Evolutionary conservation across 2,888 invertebrate genomes (phyloP).

Genomic region (Diarsia rubi): DNA sequence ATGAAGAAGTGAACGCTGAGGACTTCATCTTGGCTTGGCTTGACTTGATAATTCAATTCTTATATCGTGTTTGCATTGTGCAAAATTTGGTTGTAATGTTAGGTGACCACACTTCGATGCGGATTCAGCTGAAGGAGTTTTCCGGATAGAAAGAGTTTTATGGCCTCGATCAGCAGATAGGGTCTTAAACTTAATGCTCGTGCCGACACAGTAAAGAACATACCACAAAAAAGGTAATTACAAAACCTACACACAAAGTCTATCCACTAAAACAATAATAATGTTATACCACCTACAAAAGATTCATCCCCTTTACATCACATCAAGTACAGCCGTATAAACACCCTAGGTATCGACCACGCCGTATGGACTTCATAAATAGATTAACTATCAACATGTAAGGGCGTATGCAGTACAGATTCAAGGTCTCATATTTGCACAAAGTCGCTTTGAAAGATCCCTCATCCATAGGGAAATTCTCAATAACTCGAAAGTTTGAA

Average conservation of each 20-base stretch:
- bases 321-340: not conserved
- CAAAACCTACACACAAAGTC: not conserved
- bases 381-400: constrained; percentile 16
- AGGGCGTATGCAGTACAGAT: constrained; percentile 18
- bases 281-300: not conserved
- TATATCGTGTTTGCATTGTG: not conserved
- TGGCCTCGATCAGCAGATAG: not conserved
- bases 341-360: constrained; percentile 16
- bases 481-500: not conserved
- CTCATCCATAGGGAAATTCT: not conserved
- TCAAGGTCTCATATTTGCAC: constrained; percentile 33
- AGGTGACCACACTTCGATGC: not conserved
- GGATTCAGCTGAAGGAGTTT: not conserved
- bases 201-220: not conserved
- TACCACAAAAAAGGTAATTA: no score
- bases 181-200: not conserved
- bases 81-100: not conserved
- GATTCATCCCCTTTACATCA: not conserved
- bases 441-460: constrained; percentile 11
- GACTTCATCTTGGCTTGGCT: not conserved
- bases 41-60: not conserved
- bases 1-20: not conserved
- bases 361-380: constrained; percentile 16
- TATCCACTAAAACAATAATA: not conserved
- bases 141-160: not conserved